Conservation (phyloP, 2,888 invertebrate genomes). For the Aricia artaxerxes region DNA sequence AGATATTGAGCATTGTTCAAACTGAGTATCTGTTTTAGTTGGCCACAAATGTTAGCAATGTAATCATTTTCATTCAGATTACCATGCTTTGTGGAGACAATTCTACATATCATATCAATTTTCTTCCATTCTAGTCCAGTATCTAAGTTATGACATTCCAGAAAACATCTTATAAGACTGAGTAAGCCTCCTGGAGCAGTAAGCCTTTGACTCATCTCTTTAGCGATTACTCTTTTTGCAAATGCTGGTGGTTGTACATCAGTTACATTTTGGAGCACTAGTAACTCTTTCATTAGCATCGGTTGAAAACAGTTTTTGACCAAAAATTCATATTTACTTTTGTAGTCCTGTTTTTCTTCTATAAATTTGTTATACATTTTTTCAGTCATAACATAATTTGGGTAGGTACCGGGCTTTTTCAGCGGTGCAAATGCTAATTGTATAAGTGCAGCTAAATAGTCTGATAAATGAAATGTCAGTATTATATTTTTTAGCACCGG, state of each 20-base stretch:
- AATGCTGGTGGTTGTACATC: conserved; percentile 80
- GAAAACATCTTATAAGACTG: conserved; percentile 83
- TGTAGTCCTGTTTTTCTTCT: conserved; percentile 75
- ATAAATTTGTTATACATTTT: conserved; percentile 76
- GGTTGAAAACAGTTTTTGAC: conserved; percentile 80
- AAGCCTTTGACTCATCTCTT: conserved; percentile 81
- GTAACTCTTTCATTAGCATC: conserved; percentile 84
- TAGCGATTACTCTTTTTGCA: conserved; percentile 82
- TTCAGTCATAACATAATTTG: conserved; percentile 76
- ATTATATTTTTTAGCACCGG: conserved; percentile 79
- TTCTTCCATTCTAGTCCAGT: conserved; percentile 83
- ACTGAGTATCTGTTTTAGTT: conserved; percentile 73
- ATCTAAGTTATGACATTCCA: conserved; percentile 79
- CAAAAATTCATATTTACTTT: conserved; percentile 71
- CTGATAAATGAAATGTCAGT: conserved; percentile 78
- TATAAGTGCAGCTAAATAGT: conserved; percentile 84
- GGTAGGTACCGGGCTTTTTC: conserved; percentile 77
- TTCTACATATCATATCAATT: conserved; percentile 83
- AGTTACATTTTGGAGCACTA: conserved; percentile 81
- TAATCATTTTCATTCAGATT: conserved; percentile 69
- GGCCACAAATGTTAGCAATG: conserved; percentile 74
- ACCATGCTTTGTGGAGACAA: conserved; percentile 81
- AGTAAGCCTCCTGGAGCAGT: conserved; percentile 82
- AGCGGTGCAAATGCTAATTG: conserved; percentile 85
- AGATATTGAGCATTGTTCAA: conserved; percentile 67